Evolutionary conservation across 2,888 invertebrate species (phyloP), one percentile per base, ranked within the genome.

Genomic region (Hemicrepidius hirtus): DNA sequence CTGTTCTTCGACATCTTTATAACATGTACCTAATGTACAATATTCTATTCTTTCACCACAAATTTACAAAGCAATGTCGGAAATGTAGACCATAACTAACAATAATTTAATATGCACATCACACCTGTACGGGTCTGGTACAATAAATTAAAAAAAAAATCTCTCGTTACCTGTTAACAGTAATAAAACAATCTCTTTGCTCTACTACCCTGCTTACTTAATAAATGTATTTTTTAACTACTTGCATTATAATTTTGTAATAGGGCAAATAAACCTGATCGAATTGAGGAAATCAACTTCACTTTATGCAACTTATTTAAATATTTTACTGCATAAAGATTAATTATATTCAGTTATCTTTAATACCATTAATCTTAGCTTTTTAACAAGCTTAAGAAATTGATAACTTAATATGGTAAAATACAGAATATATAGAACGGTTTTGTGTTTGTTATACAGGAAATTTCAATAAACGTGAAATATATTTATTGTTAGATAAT

Each of bases 191-290:
- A 53, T 53, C 53, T n/a, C 28, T 53, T 16, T 28, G 53, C 13
- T 53, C 53, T 21, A 53, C 28, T 53, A 28, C 53, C 53, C 53
- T 28, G 28, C 5, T 28, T 28, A 32, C 9, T 13, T 13, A 28
- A 28, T 16, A 46, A 46, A 46, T 28, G 28, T 53, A 24, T 50
- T 50, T 12, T 50, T 46, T 21, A 1, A 20, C 12, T 21, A 21
- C 21, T 49, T 50, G 7, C 12, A n/a, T 28, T 28, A 7, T 5
- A 28, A n/a, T 53, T 13, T 24, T 28, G 53, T 24, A 49, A 49
- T 49, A 21, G 49, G 9, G 49, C 49, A 49, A 24, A 24, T 12
- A 49, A 49, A 49, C 49, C 49, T 1, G 49, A 49, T 24, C 20
- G n/a, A 24, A 20, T 21, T 20, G 18, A 46, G 10, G 16, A 20